Conservation (phyloP, 1,140 invertebrate species). For the Scaptomyza graminum region DNA sequence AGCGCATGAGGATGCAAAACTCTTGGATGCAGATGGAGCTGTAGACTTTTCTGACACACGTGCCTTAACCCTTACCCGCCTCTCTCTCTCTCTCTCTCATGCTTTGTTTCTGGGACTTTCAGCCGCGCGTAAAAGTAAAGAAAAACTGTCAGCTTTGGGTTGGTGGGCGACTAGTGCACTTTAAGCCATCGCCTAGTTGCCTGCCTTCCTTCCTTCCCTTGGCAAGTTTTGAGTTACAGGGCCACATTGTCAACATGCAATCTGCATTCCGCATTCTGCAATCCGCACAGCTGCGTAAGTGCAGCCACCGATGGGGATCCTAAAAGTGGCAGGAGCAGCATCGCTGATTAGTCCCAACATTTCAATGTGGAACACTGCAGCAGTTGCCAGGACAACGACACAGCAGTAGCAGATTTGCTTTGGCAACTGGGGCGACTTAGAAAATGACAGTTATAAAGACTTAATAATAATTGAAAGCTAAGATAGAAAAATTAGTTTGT, state of each 20-base stretch:
- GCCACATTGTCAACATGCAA: conserved; percentile 40
- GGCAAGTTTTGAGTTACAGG: conserved; percentile 38
- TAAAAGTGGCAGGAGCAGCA: conserved; percentile 17
- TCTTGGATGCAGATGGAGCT: conserved; percentile 39
- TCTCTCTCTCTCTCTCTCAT: neutral
- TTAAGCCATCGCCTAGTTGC: conserved; percentile 30
- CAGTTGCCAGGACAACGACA: conserved; percentile 2
- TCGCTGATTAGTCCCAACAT: conserved; percentile 26
- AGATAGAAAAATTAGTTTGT: neutral
- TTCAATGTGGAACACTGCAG: conserved; percentile 25
- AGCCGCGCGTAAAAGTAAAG: conserved; percentile 60
- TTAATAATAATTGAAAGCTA: neutral
- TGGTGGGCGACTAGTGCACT: conserved; percentile 31
- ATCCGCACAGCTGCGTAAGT: conserved; percentile 53
- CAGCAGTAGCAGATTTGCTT: neutral
- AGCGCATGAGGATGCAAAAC: conserved; percentile 34
- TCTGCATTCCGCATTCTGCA: conserved; percentile 30
- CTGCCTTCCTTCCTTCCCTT: neutral
- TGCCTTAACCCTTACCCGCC: conserved; percentile 1
- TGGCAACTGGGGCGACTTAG: neutral
- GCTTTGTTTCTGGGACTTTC: conserved; percentile 54
- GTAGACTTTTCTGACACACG: conserved; percentile 42
- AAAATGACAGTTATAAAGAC: neutral
- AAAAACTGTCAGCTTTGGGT: conserved; percentile 54
- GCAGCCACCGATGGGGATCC: conserved; percentile 26